Evolutionary conservation across 2,113 vertebrate species (phyloP).

Genomic region (Cardinalis cardinalis): DNA sequence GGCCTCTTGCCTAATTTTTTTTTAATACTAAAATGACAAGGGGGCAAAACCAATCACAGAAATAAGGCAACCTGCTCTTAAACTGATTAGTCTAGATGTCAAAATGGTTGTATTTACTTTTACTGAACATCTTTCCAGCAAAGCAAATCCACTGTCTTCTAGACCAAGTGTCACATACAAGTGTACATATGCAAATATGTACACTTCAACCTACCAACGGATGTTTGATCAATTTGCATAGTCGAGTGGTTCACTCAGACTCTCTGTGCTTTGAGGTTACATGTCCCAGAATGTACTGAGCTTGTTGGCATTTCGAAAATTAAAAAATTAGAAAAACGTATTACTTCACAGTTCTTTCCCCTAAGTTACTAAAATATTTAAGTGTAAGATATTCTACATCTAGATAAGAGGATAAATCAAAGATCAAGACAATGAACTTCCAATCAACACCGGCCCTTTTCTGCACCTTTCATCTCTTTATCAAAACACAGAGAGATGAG

Average conservation of each 20-base stretch:
- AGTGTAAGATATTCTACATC: neutral
- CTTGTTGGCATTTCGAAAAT: constrained; percentile 16
- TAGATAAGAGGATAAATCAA: constrained; percentile 43
- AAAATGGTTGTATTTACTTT: neutral
- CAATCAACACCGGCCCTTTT: neutral
- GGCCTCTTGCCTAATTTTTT: neutral
- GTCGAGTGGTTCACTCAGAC: neutral
- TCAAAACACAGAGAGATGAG: neutral
- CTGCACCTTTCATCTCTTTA: constrained; percentile 21
- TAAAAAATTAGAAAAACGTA: constrained; percentile 32
- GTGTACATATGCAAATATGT: constrained; percentile 12
- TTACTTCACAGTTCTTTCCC: constrained; percentile 24
- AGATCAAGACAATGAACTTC: constrained; percentile 23
- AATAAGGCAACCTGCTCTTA: constrained; percentile 1
- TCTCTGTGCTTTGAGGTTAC: constrained; percentile 19
- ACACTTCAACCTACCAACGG: neutral
- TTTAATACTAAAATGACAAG: neutral
- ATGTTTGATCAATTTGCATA: constrained; percentile 1
- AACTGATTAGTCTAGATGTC: neutral
- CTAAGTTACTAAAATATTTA: constrained; percentile 50
- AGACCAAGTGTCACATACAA: neutral
- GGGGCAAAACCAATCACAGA: neutral
- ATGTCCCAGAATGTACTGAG: constrained; percentile 23
- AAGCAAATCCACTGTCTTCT: neutral
- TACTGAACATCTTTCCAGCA: neutral